These are phyloP conservation scores for Caenorhabditis sinica DNA, from an alignment of 2,888 invertebrate species.

Conservation along the genomic window DNA sequence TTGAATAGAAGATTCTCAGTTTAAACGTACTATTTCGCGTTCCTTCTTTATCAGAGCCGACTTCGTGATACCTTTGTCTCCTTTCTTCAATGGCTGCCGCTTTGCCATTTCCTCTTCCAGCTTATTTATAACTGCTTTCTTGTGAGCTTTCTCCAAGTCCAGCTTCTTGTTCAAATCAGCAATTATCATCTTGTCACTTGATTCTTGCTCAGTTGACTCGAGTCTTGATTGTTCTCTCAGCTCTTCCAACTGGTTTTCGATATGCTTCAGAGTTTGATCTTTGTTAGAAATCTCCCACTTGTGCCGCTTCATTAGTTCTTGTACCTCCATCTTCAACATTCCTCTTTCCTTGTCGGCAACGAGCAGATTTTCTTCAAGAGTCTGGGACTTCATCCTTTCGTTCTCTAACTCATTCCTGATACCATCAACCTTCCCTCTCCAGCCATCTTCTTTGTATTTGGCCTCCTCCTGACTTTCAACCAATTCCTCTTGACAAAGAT, in stretches of 20 bases:
- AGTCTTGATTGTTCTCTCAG: conserved; percentile 39
- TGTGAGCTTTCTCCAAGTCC: conserved; percentile 69
- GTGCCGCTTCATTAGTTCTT: conserved; percentile 72
- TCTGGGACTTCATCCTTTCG: conserved; percentile 64
- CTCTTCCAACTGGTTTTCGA: conserved; percentile 63
- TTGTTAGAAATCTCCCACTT: conserved; percentile 66
- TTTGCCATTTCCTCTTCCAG: conserved; percentile 97
- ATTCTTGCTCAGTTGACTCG: conserved; percentile 84
- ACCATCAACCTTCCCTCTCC: conserved; percentile 47
- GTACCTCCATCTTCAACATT: conserved; percentile 86
- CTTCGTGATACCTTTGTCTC: conserved; percentile 86
- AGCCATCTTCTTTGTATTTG: conserved; percentile 66
- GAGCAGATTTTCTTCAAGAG: conserved; percentile 91
- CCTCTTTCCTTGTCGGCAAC: conserved; percentile 97
- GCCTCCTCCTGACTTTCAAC: conserved; percentile 64
- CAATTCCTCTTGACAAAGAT: conserved; percentile 58
- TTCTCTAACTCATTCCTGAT: conserved; percentile 61
- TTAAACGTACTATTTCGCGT: conserved; percentile 89
- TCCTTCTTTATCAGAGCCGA: conserved; percentile 92
- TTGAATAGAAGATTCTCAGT: not conserved
- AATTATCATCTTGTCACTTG: conserved; percentile 52
- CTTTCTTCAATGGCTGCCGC: conserved; percentile 89
- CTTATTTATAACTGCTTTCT: conserved; percentile 87
- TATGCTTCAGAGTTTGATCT: conserved; percentile 57
- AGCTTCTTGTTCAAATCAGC: conserved; percentile 67